A percentile compares a stretch with the other conserved stretches of the same genome.
phyloP scores from a whole-genome alignment of 2,888 invertebrate species.

The Scrobipalpa costella region DNA sequence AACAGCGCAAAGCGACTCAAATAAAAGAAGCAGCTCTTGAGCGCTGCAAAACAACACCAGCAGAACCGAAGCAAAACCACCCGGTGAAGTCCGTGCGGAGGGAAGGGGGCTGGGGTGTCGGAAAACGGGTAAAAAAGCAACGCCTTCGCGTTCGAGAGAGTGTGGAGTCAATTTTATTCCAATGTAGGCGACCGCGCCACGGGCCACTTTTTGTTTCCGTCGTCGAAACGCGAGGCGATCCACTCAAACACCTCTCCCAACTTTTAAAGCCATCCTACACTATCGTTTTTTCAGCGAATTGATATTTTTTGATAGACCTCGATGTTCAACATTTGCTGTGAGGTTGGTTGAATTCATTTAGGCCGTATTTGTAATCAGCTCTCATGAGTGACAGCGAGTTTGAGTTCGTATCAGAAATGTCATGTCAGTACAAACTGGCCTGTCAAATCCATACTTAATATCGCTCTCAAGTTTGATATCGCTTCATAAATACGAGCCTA shows the following conservation, averaged over 20 bases:
- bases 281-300: neutral
- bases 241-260: constrained; percentile 76
- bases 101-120: constrained; percentile 51
- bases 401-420: no score
- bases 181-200: constrained; percentile 79
- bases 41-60: constrained; percentile 79
- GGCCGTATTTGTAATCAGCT: no score
- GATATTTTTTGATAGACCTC: neutral
- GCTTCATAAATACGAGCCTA: no score
- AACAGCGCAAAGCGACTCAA: constrained; percentile 75
- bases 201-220: constrained; percentile 79
- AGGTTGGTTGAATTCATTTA: no score
- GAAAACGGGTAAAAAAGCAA: constrained; percentile 73
- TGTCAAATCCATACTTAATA: no score
- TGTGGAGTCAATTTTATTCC: constrained; percentile 82
- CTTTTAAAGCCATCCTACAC: constrained; percentile 63
- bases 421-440: no score
- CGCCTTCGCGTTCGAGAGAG: constrained; percentile 79
- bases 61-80: constrained; percentile 79
- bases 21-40: constrained; percentile 80
- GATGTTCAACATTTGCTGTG: neutral
- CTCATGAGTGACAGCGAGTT: no score
- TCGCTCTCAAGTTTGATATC: no score
- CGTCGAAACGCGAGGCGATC: constrained; percentile 76
- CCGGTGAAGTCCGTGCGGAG: constrained; percentile 73